Evolutionary conservation across 2,797 vertebrate genomes (phyloP).

Genomic region (Champsocephalus esox): DNA sequence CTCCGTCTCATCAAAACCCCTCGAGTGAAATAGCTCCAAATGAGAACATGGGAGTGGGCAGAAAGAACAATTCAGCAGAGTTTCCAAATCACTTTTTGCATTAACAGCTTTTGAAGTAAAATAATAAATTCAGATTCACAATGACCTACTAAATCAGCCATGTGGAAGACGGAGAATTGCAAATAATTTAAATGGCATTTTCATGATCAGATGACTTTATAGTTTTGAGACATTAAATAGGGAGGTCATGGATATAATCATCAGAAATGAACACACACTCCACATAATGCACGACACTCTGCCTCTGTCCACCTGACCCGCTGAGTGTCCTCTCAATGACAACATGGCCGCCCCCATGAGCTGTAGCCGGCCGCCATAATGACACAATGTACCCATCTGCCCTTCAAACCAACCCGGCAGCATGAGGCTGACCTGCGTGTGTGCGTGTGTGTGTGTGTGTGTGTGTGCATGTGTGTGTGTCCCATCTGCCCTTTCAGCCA

Average conservation of each 20-base stretch:
- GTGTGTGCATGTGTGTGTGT: constrained; percentile 55
- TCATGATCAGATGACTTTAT: constrained; percentile 25
- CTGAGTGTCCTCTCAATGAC: constrained; percentile 78
- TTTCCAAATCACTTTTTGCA: constrained; percentile 56
- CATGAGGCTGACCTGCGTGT: constrained; percentile 69
- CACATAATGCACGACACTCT: constrained; percentile 6
- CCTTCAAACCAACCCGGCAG: constrained; percentile 78
- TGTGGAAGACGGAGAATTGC: constrained; percentile 32
- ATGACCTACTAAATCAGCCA: constrained; percentile 48
- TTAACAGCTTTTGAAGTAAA: constrained; percentile 45
- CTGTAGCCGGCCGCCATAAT: constrained; percentile 76
- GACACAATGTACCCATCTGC: constrained; percentile 84
- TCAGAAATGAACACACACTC: constrained; percentile 20
- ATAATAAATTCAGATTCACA: constrained; percentile 18
- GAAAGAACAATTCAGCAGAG: constrained; percentile 57
- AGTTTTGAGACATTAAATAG: neutral
- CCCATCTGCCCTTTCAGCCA: constrained; percentile 84
- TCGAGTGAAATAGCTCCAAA: constrained; percentile 62
- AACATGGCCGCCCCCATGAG: constrained; percentile 74
- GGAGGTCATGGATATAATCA: constrained; percentile 13
- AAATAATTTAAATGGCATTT: constrained; percentile 33
- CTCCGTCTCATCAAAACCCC: constrained; percentile 56
- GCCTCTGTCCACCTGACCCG: constrained; percentile 63
- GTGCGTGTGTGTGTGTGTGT: constrained; percentile 45
- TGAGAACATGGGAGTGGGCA: constrained; percentile 62